A percentile compares a stretch with the other conserved stretches of the same genome.
phyloP scores from a whole-genome alignment of 2,797 vertebrate genomes.

The Neomorphus geoffroyi region DNA sequence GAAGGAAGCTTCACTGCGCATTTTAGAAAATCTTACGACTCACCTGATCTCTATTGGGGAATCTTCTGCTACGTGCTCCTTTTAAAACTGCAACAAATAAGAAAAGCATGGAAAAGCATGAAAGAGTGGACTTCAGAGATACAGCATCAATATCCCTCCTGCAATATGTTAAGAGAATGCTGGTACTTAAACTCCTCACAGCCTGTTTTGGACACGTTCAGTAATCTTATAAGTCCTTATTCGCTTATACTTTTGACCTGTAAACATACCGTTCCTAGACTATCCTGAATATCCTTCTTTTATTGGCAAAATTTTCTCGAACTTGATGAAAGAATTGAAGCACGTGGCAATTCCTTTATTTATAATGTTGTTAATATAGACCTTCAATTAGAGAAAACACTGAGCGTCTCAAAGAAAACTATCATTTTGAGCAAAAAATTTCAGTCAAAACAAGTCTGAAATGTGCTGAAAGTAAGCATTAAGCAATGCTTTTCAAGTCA shows the following conservation, averaged over 20 bases:
- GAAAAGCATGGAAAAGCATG: background rate
- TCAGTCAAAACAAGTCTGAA: background rate
- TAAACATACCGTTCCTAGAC: fast-evolving
- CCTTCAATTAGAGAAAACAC: background rate
- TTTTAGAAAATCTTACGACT: too few species aligned
- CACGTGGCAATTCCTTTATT: background rate
- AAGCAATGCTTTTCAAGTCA: background rate
- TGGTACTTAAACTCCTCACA: background rate
- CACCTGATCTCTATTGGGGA: too few species aligned
- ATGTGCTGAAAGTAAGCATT: background rate
- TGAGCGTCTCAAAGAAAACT: background rate
- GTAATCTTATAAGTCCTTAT: background rate
- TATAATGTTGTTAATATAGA: background rate
- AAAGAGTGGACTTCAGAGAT: background rate
- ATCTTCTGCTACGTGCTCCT: too few species aligned
- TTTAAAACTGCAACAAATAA: too few species aligned
- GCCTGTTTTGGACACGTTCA: background rate
- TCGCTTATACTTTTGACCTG: background rate
- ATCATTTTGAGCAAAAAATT: background rate
- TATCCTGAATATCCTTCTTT: background rate
- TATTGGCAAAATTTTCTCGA: background rate
- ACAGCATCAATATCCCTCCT: background rate
- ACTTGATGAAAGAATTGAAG: background rate
- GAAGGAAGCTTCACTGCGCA: too few species aligned
- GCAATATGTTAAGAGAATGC: background rate